phyloP scores from a whole-genome alignment of 2,888 invertebrate genomes.

The Amphiduros pacificus region DNA sequence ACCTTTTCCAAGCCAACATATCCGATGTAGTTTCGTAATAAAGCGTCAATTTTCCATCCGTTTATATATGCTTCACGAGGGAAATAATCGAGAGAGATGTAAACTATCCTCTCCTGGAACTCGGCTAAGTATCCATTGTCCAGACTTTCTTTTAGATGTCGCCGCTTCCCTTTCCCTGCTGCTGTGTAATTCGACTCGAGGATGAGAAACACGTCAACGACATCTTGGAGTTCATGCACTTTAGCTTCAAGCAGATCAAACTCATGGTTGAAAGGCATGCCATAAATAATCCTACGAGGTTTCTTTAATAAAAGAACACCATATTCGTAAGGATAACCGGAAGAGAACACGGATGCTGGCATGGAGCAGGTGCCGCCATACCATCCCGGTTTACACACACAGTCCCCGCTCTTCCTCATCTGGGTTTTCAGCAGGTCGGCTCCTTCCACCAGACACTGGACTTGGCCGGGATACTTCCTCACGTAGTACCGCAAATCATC shows the following conservation, averaged over 20 bases:
- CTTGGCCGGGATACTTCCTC: no score
- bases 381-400: conserved; percentile 13
- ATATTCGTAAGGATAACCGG: conserved; percentile 12
- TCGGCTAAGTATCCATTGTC: conserved; percentile 62
- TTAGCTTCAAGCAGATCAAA: conserved; percentile 57
- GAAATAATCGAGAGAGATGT: conserved; percentile 49
- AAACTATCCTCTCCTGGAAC: conserved; percentile 65
- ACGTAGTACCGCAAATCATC: no score
- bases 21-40: conserved; percentile 20
- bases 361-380: conserved; percentile 14
- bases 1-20: background rate
- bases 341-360: conserved; percentile 5
- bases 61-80: conserved; percentile 34
- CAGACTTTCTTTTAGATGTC: conserved; percentile 61
- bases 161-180: conserved; percentile 41
- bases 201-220: conserved; percentile 70
- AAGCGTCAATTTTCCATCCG: conserved; percentile 40
- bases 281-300: conserved; percentile 18
- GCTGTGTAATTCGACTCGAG: conserved; percentile 50
- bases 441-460: background rate
- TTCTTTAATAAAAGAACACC: background rate
- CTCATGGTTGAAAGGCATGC: conserved; percentile 15
- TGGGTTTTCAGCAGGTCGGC: background rate
- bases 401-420: background rate
- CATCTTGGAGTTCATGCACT: conserved; percentile 66